Conservation (phyloP, 2,113 vertebrate species). For the Rostratula benghalensis region DNA sequence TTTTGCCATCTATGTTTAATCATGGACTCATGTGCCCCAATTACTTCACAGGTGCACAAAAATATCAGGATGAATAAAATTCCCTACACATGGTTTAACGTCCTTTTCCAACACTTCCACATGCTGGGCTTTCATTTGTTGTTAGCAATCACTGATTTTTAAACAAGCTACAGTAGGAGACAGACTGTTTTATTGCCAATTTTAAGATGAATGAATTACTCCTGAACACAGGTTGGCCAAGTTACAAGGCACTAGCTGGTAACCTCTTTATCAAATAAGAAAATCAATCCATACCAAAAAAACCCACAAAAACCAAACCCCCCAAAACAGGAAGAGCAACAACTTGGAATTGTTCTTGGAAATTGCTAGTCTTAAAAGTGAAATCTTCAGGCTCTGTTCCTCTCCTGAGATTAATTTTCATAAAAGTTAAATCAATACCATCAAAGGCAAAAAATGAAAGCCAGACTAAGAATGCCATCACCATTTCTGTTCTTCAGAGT, state of each 20-base stretch:
- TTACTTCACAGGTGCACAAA: slow-evolving; percentile 12
- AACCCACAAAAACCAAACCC: too few species aligned
- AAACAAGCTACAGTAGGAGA: slow-evolving; percentile 21
- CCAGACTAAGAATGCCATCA: background rate
- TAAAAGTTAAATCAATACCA: slow-evolving; percentile 32
- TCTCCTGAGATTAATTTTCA: slow-evolving; percentile 45
- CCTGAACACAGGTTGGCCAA: background rate
- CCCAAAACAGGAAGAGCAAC: background rate
- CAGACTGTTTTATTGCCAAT: slow-evolving; percentile 16
- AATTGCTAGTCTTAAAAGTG: slow-evolving; percentile 6
- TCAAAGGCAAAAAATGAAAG: background rate
- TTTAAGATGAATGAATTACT: slow-evolving; percentile 21
- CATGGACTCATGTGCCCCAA: background rate
- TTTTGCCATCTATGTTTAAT: slow-evolving; percentile 13
- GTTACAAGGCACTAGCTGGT: background rate
- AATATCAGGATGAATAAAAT: slow-evolving; percentile 6
- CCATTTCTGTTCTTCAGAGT: background rate
- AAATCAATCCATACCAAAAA: background rate
- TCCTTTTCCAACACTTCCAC: background rate
- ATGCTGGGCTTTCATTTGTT: slow-evolving; percentile 32
- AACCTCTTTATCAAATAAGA: background rate
- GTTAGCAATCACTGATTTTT: slow-evolving; percentile 13
- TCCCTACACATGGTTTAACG: background rate
- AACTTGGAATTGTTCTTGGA: slow-evolving; percentile 5
- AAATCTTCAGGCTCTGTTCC: background rate